phyloP scores from a whole-genome alignment of 2,797 vertebrate genomes.

The Halcyon leucocephala region DNA sequence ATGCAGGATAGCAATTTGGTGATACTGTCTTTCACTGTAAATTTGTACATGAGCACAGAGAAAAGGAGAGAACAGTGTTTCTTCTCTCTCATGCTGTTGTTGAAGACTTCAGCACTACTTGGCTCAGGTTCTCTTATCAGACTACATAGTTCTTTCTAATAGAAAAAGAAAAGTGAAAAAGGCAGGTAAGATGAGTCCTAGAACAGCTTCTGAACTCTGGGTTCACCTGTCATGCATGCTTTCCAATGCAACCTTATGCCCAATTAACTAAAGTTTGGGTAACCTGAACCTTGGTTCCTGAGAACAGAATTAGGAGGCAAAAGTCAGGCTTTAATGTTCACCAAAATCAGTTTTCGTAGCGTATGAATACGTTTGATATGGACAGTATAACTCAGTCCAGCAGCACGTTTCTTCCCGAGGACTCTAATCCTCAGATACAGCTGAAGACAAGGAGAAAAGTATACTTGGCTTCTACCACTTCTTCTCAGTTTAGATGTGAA shows the following conservation, averaged over 20 bases:
- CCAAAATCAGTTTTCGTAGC: neutral
- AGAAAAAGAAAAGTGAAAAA: neutral
- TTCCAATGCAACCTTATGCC: accelerated
- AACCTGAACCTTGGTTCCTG: neutral
- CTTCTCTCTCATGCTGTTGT: neutral
- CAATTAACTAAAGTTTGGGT: neutral
- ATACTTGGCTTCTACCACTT: neutral
- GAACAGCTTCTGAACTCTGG: neutral
- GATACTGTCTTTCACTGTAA: neutral
- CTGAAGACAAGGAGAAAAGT: neutral
- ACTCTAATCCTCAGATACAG: neutral
- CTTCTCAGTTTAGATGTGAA: neutral
- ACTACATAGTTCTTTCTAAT: neutral
- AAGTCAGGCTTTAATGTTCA: neutral
- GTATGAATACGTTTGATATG: neutral
- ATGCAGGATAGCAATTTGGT: neutral
- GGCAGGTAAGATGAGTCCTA: neutral
- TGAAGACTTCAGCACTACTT: neutral
- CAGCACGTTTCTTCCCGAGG: neutral
- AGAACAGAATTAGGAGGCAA: neutral
- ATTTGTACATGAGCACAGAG: neutral
- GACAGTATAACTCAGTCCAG: neutral
- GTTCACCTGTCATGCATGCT: neutral
- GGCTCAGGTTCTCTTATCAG: neutral
- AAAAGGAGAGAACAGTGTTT: neutral